These are phyloP conservation scores for Sebastes itinus DNA, from an alignment of 2,797 vertebrate species.

Conservation along the genomic window DNA sequence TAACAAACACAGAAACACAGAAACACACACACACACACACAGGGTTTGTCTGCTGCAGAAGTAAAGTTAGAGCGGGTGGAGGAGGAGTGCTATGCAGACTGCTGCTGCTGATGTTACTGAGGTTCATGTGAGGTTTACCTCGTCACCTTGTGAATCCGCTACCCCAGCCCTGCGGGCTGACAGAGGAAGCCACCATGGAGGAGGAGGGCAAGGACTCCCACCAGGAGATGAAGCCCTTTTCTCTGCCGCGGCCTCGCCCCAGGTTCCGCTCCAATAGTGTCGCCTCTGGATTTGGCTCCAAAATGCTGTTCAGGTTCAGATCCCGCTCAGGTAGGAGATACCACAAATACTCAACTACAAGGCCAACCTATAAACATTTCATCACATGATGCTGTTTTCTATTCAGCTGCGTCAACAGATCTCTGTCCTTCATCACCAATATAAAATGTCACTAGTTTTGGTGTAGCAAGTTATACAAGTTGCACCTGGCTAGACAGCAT, in stretches of 20 bases:
- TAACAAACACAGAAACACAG: neutral
- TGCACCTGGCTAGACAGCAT: neutral
- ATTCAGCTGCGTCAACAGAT: neutral
- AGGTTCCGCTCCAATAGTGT: conserved; percentile 81
- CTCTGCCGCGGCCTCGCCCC: conserved; percentile 48
- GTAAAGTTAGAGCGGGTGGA: conserved; percentile 13
- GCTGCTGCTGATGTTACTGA: neutral
- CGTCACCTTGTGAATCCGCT: neutral
- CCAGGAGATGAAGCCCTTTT: conserved; percentile 55
- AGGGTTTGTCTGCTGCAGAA: neutral
- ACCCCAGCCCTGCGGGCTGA: neutral
- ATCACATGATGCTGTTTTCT: neutral
- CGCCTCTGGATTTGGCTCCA: conserved; percentile 74
- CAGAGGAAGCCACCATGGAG: conserved; percentile 57
- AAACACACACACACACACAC: neutral
- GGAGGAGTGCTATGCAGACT: neutral
- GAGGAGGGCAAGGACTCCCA: conserved; percentile 60
- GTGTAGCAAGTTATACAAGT: neutral
- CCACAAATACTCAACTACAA: neutral
- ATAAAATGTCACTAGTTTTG: neutral
- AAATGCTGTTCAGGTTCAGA: conserved; percentile 74
- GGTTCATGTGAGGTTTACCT: neutral
- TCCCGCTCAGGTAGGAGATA: conserved; percentile 77
- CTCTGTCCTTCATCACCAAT: neutral
- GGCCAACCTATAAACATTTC: neutral